These are phyloP conservation scores for Hipparchia semele DNA, from an alignment of 2,888 invertebrate species.

Conservation along the genomic window DNA sequence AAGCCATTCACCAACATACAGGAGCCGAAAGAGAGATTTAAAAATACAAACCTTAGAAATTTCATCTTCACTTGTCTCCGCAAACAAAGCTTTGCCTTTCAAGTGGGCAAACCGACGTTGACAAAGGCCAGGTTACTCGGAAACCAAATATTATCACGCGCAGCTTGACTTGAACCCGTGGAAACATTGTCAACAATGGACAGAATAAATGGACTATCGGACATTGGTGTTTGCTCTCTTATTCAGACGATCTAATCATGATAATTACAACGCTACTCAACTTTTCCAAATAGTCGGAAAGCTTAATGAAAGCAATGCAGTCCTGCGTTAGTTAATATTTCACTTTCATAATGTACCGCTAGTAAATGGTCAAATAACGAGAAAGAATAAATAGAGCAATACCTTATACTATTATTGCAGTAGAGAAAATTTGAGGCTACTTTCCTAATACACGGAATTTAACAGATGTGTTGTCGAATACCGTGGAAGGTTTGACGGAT, in stretches of 20 bases:
- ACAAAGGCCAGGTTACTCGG: slow-evolving; percentile 66
- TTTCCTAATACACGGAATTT: too few species aligned
- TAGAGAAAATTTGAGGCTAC: too few species aligned
- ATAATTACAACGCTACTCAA: slow-evolving; percentile 21
- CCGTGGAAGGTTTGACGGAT: too few species aligned
- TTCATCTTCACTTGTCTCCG: slow-evolving; percentile 62
- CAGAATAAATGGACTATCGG: slow-evolving; percentile 44
- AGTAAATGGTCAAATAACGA: not conserved
- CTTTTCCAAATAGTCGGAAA: slow-evolving; percentile 6
- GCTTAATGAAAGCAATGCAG: not conserved
- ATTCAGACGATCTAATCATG: slow-evolving; percentile 33
- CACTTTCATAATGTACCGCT: not conserved
- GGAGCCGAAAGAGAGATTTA: slow-evolving; percentile 77
- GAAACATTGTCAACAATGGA: slow-evolving; percentile 54
- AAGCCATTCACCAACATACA: slow-evolving; percentile 73
- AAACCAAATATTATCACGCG: slow-evolving; percentile 81
- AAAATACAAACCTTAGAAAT: slow-evolving; percentile 74
- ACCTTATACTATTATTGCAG: too few species aligned
- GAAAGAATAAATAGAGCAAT: not conserved
- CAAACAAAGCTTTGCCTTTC: slow-evolving; percentile 63
- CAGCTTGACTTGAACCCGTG: slow-evolving; percentile 58
- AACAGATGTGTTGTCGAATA: too few species aligned
- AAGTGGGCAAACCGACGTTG: slow-evolving; percentile 68
- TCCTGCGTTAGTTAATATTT: not conserved
- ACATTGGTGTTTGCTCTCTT: slow-evolving; percentile 34